Evolutionary conservation across 2,797 vertebrate species (phyloP).

Genomic region (Amblyopsis hoosieri): DNA sequence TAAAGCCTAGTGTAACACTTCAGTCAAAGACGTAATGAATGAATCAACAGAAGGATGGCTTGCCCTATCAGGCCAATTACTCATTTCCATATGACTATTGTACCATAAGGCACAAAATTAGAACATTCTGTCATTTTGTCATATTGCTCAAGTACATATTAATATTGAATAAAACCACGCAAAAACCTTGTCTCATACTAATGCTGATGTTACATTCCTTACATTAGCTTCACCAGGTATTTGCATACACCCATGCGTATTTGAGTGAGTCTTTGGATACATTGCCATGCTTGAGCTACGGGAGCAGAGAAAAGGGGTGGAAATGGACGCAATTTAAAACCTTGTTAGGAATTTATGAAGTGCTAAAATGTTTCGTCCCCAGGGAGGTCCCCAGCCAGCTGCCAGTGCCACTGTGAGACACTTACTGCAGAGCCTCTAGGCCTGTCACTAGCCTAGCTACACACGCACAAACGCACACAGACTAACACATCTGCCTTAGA

Average conservation of each 20-base stretch:
- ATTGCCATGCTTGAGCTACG: constrained; percentile 63
- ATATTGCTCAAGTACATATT: no score
- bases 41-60: constrained; percentile 1
- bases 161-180: no score
- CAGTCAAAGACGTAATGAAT: neutral
- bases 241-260: constrained; percentile 25
- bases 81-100: no score
- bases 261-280: constrained; percentile 49
- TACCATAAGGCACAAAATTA: no score
- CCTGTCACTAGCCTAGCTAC: constrained; percentile 54
- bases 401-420: constrained; percentile 80
- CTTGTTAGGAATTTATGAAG: constrained; percentile 99
- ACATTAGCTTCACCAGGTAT: constrained; percentile 2
- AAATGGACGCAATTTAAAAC: constrained; percentile 93
- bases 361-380: constrained; percentile 97
- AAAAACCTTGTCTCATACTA: constrained; percentile 18
- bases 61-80: no score
- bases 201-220: neutral
- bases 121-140: no score
- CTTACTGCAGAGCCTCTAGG: constrained; percentile 63
- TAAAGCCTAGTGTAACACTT: neutral
- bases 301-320: constrained; percentile 82
- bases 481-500: constrained; percentile 1
- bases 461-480: constrained; percentile 16
- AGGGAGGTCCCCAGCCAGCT: constrained; percentile 88